These are phyloP conservation scores for Nasonia giraulti DNA, from an alignment of 1,140 invertebrate species.

Conservation along the genomic window DNA sequence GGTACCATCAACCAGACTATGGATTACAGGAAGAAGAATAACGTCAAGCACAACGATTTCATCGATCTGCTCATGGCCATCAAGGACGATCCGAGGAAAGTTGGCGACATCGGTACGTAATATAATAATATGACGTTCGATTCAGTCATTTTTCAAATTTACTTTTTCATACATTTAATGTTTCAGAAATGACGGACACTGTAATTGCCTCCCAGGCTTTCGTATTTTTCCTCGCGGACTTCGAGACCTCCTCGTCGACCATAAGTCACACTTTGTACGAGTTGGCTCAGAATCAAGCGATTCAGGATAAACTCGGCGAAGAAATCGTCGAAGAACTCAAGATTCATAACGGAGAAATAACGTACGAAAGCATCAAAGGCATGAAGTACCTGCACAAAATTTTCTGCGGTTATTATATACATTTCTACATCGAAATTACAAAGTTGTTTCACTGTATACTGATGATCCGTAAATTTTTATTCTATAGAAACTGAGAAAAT, in stretches of 20 bases:
- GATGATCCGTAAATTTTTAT: no score
- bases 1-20: conserved; percentile 70
- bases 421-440: no score
- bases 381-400: conserved; percentile 64
- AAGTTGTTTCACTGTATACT: no score
- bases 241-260: conserved; percentile 76
- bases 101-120: conserved; percentile 55
- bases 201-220: conserved; percentile 65
- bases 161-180: background rate
- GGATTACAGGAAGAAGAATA: conserved; percentile 70
- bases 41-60: conserved; percentile 74
- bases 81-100: conserved; percentile 66
- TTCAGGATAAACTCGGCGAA: conserved; percentile 72
- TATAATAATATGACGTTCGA: no score
- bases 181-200: conserved; percentile 61
- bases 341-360: no score
- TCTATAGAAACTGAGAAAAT: conserved; percentile 71
- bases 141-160: no score
- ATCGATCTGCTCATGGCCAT: conserved; percentile 75
- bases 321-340: conserved; percentile 69
- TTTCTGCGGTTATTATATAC: conserved; percentile 53
- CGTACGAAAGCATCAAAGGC: conserved; percentile 57
- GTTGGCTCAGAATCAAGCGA: conserved; percentile 73
- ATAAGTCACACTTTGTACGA: conserved; percentile 71
- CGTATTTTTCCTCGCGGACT: conserved; percentile 75